These are phyloP conservation scores for Rallus crepitans DNA, from an alignment of 2,797 vertebrate species.

Conservation along the genomic window DNA sequence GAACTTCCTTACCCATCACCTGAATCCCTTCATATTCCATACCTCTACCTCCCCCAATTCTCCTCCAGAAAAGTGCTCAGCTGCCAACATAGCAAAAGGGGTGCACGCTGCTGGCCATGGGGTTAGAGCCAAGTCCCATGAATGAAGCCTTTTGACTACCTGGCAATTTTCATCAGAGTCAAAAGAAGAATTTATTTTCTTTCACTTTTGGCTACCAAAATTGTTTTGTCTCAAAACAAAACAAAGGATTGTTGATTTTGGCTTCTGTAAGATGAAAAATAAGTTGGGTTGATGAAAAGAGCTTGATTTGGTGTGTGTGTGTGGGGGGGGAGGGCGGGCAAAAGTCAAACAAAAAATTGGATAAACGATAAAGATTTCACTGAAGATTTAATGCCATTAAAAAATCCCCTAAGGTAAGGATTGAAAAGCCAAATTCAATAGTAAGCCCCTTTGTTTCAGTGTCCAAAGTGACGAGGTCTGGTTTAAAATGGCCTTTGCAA, in stretches of 20 bases:
- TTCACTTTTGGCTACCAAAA: slow-evolving; percentile 2
- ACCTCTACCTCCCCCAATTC: no score
- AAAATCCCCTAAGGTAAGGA: neutral
- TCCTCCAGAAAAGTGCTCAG: neutral
- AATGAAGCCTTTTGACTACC: slow-evolving; percentile 5
- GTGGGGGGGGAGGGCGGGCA: neutral
- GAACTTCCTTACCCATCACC: neutral
- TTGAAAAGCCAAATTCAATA: slow-evolving; percentile 16
- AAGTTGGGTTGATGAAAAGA: slow-evolving; percentile 29
- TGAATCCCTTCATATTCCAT: neutral
- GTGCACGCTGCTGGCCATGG: neutral
- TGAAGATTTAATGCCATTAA: neutral
- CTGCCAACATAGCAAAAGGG: neutral
- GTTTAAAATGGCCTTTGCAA: neutral
- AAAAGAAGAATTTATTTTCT: slow-evolving; percentile 9
- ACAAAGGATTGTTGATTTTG: slow-evolving; percentile 24
- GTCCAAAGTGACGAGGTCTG: neutral
- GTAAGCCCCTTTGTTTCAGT: neutral
- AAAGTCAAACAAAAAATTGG: slow-evolving; percentile 8
- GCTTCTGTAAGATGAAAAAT: neutral
- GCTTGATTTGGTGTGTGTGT: neutral
- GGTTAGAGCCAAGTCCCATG: neutral
- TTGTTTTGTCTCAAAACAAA: slow-evolving; percentile 46
- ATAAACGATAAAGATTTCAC: neutral
- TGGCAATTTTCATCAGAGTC: neutral